Conservation (phyloP, 1,140 invertebrate species). For the Holotrichia oblita region DNA sequence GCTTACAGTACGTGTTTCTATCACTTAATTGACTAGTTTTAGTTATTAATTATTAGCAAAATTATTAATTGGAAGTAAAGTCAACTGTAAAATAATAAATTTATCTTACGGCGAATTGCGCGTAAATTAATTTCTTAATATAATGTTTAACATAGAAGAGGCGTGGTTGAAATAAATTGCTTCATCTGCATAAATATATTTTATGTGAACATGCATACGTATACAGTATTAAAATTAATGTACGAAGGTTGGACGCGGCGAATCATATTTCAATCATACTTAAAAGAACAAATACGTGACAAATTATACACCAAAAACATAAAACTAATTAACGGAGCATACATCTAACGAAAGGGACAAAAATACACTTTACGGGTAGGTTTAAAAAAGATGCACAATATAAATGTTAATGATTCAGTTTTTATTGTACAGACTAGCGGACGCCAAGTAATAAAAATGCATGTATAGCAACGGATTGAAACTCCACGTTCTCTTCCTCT, state of each 20-base stretch:
- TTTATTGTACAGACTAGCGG: not conserved
- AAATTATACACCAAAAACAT: not conserved
- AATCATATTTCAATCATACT: slow-evolving; percentile 13
- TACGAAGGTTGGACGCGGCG: not conserved
- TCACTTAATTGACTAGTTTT: too few relatives aligned
- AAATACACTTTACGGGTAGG: not conserved
- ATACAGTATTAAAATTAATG: not conserved
- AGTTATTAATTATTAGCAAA: too few relatives aligned
- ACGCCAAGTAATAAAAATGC: not conserved
- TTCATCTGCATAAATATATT: not conserved
- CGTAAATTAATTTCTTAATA: not conserved
- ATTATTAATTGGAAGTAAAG: too few relatives aligned
- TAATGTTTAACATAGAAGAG: slow-evolving; percentile 4
- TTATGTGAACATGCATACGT: not conserved
- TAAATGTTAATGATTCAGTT: slow-evolving; percentile 7
- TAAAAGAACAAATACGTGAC: slow-evolving; percentile 9
- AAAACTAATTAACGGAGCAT: not conserved
- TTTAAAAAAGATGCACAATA: not conserved
- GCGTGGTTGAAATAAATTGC: not conserved
- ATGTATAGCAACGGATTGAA: not conserved
- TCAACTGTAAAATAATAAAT: not conserved
- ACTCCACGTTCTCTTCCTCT: not conserved
- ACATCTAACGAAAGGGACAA: not conserved
- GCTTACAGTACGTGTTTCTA: too few relatives aligned
- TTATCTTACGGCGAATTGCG: not conserved